Conservation (phyloP, 2,888 invertebrate genomes). For the Ormyrus nitidulus region DNA sequence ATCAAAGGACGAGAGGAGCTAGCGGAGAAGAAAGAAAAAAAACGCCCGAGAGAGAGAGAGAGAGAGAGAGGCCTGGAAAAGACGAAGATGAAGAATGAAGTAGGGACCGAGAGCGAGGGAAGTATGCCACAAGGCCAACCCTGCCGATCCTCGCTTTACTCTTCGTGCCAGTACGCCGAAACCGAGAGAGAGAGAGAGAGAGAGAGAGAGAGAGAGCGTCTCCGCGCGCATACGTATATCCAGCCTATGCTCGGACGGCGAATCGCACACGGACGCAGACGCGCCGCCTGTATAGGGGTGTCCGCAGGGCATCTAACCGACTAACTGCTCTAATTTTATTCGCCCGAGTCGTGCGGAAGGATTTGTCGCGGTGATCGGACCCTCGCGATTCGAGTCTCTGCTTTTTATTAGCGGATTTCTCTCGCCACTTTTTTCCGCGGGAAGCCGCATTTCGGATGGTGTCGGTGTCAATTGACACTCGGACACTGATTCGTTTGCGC, state of each 20-base stretch:
- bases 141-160: constrained; percentile 64
- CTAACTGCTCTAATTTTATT: constrained; percentile 66
- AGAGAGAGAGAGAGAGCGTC: background rate
- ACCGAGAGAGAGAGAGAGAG: constrained; percentile 7
- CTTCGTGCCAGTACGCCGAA: constrained; percentile 56
- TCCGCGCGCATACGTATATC: background rate
- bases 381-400: background rate
- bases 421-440: background rate
- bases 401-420: background rate
- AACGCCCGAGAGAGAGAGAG: constrained; percentile 49
- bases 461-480: too few relatives aligned
- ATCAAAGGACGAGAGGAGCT: constrained; percentile 53
- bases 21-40: constrained; percentile 37
- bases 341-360: constrained; percentile 33
- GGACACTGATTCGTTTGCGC: background rate
- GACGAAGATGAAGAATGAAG: constrained; percentile 48
- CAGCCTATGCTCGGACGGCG: background rate
- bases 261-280: background rate
- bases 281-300: background rate
- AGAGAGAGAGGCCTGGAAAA: constrained; percentile 49
- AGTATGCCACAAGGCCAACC: constrained; percentile 71
- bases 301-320: constrained; percentile 53
- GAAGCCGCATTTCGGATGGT: too few relatives aligned
- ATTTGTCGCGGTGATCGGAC: constrained; percentile 37
- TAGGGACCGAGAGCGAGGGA: constrained; percentile 55